Base-by-base conservation (phyloP, 2,113 vertebrate genomes). In the Lichenostomus cassidix region DNA sequence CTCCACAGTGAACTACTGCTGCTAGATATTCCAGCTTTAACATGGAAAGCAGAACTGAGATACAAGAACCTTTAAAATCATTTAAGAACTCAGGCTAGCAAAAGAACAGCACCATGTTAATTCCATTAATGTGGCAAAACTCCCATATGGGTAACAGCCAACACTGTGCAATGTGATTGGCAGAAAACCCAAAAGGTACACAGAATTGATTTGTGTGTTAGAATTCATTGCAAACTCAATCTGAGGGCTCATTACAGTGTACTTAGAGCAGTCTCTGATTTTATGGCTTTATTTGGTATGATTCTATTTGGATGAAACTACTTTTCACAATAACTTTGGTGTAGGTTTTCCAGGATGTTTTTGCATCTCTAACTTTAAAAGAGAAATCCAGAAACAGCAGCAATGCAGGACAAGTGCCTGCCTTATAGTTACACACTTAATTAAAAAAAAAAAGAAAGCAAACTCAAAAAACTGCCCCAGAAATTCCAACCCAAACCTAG, bases 221-320 rank as follows among this genome's bases (percentile, higher is more conserved):
- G 62, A 59, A 85, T 86, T 93, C 39, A 25, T 80, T 90, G 71
- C 35, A 77, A 92, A 55, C 19, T 89, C 42, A 35, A 77, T 83
- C 29, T 50, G 56, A 83, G 63, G 25, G n/a, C 29, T 92, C 21
- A 28, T 70, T 82, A 50, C 9, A 65, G 27, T 25, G 33, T 70
- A 27, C 39, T 88, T 94, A 44, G 42, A 74, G 50, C 35, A 60
- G 17, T 65, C 29, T 74, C 82, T 88, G 75, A 71, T 74, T 80
- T 86, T 90, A 63, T 77, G 59, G 50, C 71, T 95, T 90, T 70
- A 63, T 91, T 94, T 88, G 42, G 33, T 92, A 77, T 77, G 46
- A 59, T 91, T 94, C 47, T 67, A 5, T 74, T 87, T 85, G 71
- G 71, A 76, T 90, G 29, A 76, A 92, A 55, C 31, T 37, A 2